Base-by-base conservation (phyloP, 2,113 vertebrate genomes). In the Crypturellus undulatus region DNA sequence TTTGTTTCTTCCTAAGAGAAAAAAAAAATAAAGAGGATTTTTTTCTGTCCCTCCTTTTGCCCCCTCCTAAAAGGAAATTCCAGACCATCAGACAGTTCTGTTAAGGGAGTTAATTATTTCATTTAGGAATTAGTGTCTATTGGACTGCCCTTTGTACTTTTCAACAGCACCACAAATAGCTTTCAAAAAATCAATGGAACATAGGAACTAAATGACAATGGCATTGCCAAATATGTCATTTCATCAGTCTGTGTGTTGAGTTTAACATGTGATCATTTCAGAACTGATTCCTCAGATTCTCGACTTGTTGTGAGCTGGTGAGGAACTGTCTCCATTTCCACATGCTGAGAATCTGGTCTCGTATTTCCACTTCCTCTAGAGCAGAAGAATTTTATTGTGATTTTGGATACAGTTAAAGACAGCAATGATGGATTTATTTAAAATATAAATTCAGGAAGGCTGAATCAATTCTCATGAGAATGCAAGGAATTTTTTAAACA, bases 81-180 rank as follows among this genome's bases (percentile, higher is more conserved):
- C 90, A 90, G 83, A 72, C 65, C 79, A 93, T 92, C 83, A 89
- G 32, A 83, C 94, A 94, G 42, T 91, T 96, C 90, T 79, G 71
- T 79, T 85, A 84, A 84, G 22, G 72, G 65, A 95, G 87, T 86
- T 93, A 95, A 94, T 93, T 93, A 92, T 91, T 92, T 88, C 75
- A 87, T 82, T 94, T 76, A 73, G 60, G 85, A 95, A 94, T 88
- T 72, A 90, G 78, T 63, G 65, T 65, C 86, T 68, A 93, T 34
- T 81, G 93, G 83, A 68, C n/a, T 76, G 77, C 63, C 83, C 71
- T 93, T 87, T 92, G 85, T 82, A 90, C 85, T 96, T 81, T 79
- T 68, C 73, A 86, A 88, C 79, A 85, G 85, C 79, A 81, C 84
- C 76, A 92, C 80, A 86, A 92, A 87, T 43, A 65, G 92, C 90